Percentiles rank a stretch among this genome's conserved stretches.
Conservation (phyloP, 2,888 invertebrate genomes). For the Lochmaea capreae region DNA sequence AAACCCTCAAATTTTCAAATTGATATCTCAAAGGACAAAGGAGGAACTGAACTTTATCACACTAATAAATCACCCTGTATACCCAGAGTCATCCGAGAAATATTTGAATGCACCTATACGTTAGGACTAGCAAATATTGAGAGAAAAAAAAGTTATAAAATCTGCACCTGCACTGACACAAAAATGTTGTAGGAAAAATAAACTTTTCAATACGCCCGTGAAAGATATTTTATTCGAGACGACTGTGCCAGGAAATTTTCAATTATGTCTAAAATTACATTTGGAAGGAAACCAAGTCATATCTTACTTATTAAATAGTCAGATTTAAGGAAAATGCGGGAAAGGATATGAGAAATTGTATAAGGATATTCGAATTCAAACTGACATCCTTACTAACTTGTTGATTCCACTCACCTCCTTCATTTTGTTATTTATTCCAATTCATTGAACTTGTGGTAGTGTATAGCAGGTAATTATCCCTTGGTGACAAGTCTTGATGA, state of each 20-base stretch:
- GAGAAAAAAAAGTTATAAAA: no score
- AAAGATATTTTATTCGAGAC: background rate
- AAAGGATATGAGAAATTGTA: slow-evolving; percentile 4
- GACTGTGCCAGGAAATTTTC: slow-evolving; percentile 10
- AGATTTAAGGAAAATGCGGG: slow-evolving; percentile 6
- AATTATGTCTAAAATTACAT: slow-evolving; percentile 5
- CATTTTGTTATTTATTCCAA: background rate
- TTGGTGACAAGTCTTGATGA: no score
- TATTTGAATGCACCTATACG: no score
- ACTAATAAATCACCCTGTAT: no score
- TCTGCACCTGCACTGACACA: background rate
- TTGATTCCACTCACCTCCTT: background rate
- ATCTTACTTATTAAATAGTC: slow-evolving; percentile 7
- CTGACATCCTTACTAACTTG: background rate
- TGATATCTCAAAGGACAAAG: no score
- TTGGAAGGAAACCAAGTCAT: slow-evolving; percentile 14
- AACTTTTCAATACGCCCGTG: background rate
- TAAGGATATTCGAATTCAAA: slow-evolving; percentile 1
- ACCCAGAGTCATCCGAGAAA: no score
- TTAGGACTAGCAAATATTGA: no score
- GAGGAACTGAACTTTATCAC: no score
- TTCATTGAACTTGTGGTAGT: background rate
- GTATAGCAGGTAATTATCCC: no score
- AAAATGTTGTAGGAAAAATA: background rate
- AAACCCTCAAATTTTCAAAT: no score